Evolutionary conservation across 2,888 invertebrate genomes (phyloP).

Genomic region (Subacronicta megacephala): DNA sequence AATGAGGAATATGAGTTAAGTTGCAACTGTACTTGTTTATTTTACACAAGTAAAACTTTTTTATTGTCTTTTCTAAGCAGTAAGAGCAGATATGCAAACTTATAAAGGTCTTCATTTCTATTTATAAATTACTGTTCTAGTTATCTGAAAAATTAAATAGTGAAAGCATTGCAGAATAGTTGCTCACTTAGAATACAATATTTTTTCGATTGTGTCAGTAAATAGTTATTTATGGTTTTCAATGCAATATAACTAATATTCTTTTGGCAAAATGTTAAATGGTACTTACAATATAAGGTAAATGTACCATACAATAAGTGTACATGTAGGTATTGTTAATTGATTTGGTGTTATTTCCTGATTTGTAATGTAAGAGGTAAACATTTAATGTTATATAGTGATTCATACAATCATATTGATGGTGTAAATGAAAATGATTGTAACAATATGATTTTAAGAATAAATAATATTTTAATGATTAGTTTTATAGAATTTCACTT

Average conservation of each 20-base stretch:
- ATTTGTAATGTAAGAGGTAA: conserved; percentile 19
- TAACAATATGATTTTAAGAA: neutral
- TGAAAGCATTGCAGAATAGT: too few species aligned
- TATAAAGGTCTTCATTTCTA: too few species aligned
- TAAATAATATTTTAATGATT: too few species aligned
- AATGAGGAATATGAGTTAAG: neutral
- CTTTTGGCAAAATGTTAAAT: conserved; percentile 5
- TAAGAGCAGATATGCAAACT: too few species aligned
- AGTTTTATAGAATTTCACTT: too few species aligned
- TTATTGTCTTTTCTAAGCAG: too few species aligned
- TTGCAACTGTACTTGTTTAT: conserved; percentile 2
- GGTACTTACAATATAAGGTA: neutral
- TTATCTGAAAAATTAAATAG: too few species aligned
- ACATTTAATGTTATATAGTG: conserved; percentile 4
- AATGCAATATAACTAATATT: neutral
- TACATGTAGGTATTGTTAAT: conserved; percentile 4
- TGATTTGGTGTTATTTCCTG: conserved; percentile 21
- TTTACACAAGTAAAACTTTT: neutral
- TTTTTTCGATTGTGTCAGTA: too few species aligned
- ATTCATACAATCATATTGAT: conserved; percentile 2
- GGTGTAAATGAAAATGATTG: neutral
- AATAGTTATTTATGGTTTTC: too few species aligned
- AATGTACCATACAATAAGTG: neutral
- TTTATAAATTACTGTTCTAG: too few species aligned
- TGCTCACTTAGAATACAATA: too few species aligned